Evolutionary conservation across 37 sponge, comb jelly and placozoan genomes (phyloP).

Genomic region (Beroe forskalii): DNA sequence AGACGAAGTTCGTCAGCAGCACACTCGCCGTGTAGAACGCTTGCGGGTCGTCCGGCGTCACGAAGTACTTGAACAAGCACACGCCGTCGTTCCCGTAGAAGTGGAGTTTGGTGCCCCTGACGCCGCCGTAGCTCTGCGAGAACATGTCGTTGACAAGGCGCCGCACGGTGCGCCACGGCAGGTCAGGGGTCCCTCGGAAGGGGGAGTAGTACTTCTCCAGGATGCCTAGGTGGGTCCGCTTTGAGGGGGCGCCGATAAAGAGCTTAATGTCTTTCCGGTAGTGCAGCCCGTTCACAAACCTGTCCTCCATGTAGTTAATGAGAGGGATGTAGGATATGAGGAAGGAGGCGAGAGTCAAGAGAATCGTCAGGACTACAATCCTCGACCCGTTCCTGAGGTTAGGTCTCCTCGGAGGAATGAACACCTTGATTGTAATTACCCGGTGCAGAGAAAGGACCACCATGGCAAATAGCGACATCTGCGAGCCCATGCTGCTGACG

Average conservation of each 20-base stretch:
- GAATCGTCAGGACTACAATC: neutral
- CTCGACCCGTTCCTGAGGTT: too few relatives aligned
- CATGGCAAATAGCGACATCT: slow-evolving; percentile 14
- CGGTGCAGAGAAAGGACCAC: neutral
- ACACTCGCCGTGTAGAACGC: neutral
- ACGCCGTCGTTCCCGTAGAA: slow-evolving; percentile 20
- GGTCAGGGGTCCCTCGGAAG: neutral
- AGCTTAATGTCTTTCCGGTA: neutral
- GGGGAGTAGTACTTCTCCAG: neutral
- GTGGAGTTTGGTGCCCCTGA: neutral
- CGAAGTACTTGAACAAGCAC: slow-evolving; percentile 1
- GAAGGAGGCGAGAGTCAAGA: neutral
- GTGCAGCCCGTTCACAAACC: neutral
- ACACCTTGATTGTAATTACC: neutral
- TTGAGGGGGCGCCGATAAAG: neutral
- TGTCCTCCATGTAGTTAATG: neutral
- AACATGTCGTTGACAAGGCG: neutral
- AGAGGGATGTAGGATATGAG: neutral
- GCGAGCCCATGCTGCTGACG: neutral
- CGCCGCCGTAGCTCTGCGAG: neutral
- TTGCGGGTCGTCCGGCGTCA: slow-evolving; percentile 1
- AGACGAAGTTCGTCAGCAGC: neutral
- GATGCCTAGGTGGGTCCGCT: neutral
- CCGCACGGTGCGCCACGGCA: neutral
- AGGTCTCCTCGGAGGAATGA: neutral